Base-by-base conservation (phyloP, 1,140 invertebrate species). In the Hylyphantes graminicola region DNA sequence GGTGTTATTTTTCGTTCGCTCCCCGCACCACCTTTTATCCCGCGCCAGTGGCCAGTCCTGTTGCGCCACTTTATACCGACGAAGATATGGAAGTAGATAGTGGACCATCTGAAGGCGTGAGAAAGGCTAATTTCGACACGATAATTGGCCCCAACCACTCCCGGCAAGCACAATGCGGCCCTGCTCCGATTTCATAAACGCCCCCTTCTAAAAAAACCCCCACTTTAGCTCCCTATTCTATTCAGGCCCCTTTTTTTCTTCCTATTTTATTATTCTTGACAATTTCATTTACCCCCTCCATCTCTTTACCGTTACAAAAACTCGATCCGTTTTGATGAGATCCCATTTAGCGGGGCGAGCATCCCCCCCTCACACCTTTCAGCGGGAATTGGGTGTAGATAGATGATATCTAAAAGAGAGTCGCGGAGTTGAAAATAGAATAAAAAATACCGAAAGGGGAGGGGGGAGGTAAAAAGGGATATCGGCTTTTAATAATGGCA, bases 51-150 rank as follows among this genome's bases (percentile, higher is more conserved):
- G 35, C 1, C 35, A 35, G 35, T 35, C 35, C 35, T 35, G 35
- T 35, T 35, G 35, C 35, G 35, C 35, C 35, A 35, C 35, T 35
- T 35, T 35, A 35, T 35, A 35, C 35, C 35, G 35, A 35, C 35
- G 35, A 35, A 35, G 35, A 35, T 35, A 35, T 35, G 35, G 35
- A 35, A 35, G 53, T 65, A 70, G 77, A 79, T 79, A 79, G 77
- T 79, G 77, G 77, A 79, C 77, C 12, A 35, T 51, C 21, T 53
- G n/a, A 61, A 75, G 77, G 77, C 77, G 77, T 79, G 77, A 79
- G 77, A 79, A 79, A 79, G 77, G 64, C 77, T 79, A 79, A 79
- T 79, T 79, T 70, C 21, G 53, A 1, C 57, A 13, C 77, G 64
- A 17, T 70, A 70, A 79, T 70, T 79, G 64, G 77, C 64, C 77